phyloP scores from a whole-genome alignment of 1,140 invertebrate genomes.

The Bombus pyrosoma region DNA sequence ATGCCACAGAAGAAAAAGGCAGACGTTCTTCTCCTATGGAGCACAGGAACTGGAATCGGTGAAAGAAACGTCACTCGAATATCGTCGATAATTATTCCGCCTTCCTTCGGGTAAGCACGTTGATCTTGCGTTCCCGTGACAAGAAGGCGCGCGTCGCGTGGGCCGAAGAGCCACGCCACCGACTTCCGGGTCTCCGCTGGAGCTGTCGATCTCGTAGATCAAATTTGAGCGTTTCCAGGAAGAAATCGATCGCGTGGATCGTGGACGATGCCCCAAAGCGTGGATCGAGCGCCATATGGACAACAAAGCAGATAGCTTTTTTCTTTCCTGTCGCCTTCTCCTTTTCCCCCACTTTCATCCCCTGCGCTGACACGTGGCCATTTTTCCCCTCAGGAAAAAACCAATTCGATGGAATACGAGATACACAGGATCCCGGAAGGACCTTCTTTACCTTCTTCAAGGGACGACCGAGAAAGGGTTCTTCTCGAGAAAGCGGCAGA shows the following conservation, averaged over 20 bases:
- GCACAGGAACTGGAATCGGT: background rate
- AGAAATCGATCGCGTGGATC: constrained; percentile 66
- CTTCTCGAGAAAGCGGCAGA: constrained; percentile 59
- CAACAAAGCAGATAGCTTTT: constrained; percentile 51
- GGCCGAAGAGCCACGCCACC: constrained; percentile 29
- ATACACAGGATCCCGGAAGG: constrained; percentile 68
- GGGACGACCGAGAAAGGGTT: constrained; percentile 61
- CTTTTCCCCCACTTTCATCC: constrained; percentile 42
- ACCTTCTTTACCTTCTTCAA: constrained; percentile 10
- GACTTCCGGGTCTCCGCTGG: constrained; percentile 63
- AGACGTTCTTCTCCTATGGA: background rate
- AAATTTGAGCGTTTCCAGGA: constrained; percentile 69
- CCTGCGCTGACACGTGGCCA: background rate
- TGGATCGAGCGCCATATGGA: constrained; percentile 61
- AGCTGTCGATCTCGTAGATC: constrained; percentile 56
- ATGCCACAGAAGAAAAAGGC: background rate
- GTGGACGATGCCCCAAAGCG: constrained; percentile 32
- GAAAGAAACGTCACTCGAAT: constrained; percentile 16
- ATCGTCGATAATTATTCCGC: constrained; percentile 37
- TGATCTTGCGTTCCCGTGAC: background rate
- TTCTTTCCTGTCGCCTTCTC: constrained; percentile 32
- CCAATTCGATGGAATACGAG: constrained; percentile 67
- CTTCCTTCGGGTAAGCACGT: background rate
- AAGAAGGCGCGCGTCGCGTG: constrained; percentile 43
- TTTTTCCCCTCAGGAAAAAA: constrained; percentile 64